These are phyloP conservation scores for Drosophila erecta DNA, from an alignment of 1,140 invertebrate genomes.

Conservation along the genomic window DNA sequence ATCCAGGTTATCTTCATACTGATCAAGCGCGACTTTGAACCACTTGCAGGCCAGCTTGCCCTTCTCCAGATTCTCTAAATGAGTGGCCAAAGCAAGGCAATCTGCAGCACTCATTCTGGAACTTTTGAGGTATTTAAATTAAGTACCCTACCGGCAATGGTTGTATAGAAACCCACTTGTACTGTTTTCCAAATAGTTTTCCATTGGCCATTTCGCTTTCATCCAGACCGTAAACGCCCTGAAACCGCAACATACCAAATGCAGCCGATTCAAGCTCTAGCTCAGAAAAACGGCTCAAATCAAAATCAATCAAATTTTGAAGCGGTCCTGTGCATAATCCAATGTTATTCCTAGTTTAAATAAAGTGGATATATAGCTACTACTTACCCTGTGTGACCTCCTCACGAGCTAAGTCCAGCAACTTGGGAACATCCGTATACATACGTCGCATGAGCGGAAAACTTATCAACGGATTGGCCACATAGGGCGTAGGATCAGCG, in stretches of 20 bases:
- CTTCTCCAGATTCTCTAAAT: slow-evolving; percentile 5
- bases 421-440: slow-evolving; percentile 34
- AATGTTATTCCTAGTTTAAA: no score
- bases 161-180: slow-evolving; percentile 21
- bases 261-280: slow-evolving; percentile 21
- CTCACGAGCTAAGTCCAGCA: neutral
- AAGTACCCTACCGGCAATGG: fast-evolving
- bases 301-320: slow-evolving; percentile 20
- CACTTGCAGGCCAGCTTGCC: slow-evolving; percentile 12
- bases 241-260: slow-evolving; percentile 16
- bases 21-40: slow-evolving; percentile 35
- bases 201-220: slow-evolving; percentile 43
- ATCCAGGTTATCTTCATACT: slow-evolving; percentile 23
- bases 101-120: slow-evolving; percentile 34
- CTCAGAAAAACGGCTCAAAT: slow-evolving; percentile 6
- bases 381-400: slow-evolving; percentile 14
- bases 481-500: slow-evolving; percentile 17
- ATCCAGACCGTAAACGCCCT: slow-evolving; percentile 16
- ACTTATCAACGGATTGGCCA: slow-evolving; percentile 51
- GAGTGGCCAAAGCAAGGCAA: slow-evolving; percentile 36
- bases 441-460: slow-evolving; percentile 53
- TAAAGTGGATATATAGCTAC: no score
- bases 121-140: slow-evolving; percentile 1
- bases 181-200: slow-evolving; percentile 23
- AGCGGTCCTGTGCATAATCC: neutral